These are phyloP conservation scores for Hylia prasina DNA, from an alignment of 2,113 vertebrate species.

Conservation along the genomic window DNA sequence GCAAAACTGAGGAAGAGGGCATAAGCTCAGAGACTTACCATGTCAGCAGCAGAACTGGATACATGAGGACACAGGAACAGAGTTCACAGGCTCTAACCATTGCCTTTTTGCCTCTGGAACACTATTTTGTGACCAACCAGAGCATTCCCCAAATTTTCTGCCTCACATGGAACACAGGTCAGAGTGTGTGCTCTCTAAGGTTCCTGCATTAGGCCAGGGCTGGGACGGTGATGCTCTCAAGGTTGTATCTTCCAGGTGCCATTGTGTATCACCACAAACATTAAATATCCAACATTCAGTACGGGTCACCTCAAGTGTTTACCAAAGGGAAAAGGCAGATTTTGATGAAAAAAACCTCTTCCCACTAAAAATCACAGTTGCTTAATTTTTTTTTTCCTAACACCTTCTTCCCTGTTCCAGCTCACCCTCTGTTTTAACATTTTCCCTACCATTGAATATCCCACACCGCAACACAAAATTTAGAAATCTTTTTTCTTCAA, in stretches of 20 bases:
- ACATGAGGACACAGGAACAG: not conserved
- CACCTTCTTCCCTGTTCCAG: not conserved
- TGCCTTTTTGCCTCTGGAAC: not conserved
- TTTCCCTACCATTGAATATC: not conserved
- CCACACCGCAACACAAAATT: not conserved
- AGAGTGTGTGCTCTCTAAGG: not conserved
- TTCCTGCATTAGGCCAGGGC: not conserved
- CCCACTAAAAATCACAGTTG: not conserved
- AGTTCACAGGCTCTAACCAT: not conserved
- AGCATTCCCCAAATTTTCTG: not conserved
- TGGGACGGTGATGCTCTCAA: not conserved
- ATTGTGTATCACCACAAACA: not conserved
- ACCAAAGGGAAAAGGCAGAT: not conserved
- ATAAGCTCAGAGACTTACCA: fast-evolving
- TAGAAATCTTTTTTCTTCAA: not conserved
- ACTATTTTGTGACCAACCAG: not conserved
- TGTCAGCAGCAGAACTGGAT: not conserved
- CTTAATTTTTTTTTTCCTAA: not conserved
- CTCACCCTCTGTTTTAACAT: not conserved
- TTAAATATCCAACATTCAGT: not conserved
- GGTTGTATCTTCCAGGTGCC: not conserved
- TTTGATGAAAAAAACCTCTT: not conserved
- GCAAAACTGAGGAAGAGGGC: not conserved
- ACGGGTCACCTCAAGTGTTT: not conserved
- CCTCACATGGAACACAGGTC: not conserved